Conservation (phyloP, 2,888 invertebrate genomes). For the Cephalotes varians region DNA sequence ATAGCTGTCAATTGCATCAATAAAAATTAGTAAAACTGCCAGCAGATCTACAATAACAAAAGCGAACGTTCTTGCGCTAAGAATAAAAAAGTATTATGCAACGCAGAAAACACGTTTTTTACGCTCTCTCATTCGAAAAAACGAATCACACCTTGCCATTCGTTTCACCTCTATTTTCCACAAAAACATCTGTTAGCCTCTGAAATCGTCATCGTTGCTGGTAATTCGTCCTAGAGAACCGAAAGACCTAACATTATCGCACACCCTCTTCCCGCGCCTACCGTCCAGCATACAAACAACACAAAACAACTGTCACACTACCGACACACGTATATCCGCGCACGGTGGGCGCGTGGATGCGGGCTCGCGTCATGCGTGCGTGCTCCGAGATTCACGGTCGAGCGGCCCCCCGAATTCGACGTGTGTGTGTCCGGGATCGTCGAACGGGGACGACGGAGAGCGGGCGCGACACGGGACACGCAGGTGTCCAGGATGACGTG, state of each 20-base stretch:
- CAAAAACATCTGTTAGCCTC: not conserved
- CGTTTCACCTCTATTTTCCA: not conserved
- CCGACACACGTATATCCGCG: not conserved
- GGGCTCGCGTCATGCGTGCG: not conserved
- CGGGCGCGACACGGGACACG: not conserved
- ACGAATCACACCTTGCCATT: not conserved
- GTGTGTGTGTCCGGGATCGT: not conserved
- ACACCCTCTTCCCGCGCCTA: not conserved
- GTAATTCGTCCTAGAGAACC: not conserved
- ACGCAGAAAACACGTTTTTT: not conserved
- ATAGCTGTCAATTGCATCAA: not conserved
- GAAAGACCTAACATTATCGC: not conserved
- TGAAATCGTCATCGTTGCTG: not conserved
- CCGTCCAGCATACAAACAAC: not conserved
- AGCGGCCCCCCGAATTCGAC: not conserved
- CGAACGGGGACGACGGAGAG: not conserved
- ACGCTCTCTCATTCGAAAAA: not conserved
- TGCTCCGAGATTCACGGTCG: not conserved
- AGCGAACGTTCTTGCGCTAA: not conserved
- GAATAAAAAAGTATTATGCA: not conserved
- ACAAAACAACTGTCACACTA: conserved; percentile 31
- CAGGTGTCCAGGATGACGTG: not conserved
- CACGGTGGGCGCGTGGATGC: not conserved
- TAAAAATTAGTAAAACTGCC: not conserved
- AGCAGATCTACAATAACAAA: not conserved